Evolutionary conservation across 2,797 vertebrate species (phyloP), one percentile per base, ranked within the genome.

Genomic region (Anniella stebbinsi): DNA sequence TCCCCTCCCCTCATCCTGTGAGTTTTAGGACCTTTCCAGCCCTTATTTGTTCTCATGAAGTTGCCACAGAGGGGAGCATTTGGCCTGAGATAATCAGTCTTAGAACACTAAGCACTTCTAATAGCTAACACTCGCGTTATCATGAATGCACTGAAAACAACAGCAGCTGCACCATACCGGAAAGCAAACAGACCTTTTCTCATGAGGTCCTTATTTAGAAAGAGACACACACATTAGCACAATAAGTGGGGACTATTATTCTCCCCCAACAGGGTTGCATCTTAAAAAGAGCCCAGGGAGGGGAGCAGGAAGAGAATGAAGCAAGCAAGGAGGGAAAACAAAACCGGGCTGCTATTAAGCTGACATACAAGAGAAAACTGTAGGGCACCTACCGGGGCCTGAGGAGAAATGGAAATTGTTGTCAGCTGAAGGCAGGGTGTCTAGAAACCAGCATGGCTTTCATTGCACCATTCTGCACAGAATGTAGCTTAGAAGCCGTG

Each of bases 171-270:
- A 92, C 17, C 38, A 70, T 54, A 84, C 21, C 78, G 70, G 70
- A 80, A 0, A 94, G 76, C 1, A 87, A 86, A 90, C 89, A 94
- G 90, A 84, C 57, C 54, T 85, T 80, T 54, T 77, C 90, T 93
- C 94, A 91, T 86, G 91, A 92, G 92, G 90, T 94, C 94, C 88
- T 91, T 76, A 67, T 0, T 30, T 48, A 81, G 91, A 89, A 93
- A 80, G 84, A 93, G 76, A 60, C 82, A 75, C 0, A 57, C 0
- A 0, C 15, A 67, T 75, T 33, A 93, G n/a, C 88, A 57, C 90
- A 38, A 84, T 13, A 90, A 91, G 89, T 54, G 84, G 87, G 88
- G 88, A 89, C 90, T 69, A 89, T 90, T 88, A 85, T 36, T 87
- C 80, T 1, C 87, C 89, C 92, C 80, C 84, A 86, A 78, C 91